These are phyloP conservation scores for Nothoprocta pentlandii DNA, from an alignment of 2,113 vertebrate species.

Conservation along the genomic window DNA sequence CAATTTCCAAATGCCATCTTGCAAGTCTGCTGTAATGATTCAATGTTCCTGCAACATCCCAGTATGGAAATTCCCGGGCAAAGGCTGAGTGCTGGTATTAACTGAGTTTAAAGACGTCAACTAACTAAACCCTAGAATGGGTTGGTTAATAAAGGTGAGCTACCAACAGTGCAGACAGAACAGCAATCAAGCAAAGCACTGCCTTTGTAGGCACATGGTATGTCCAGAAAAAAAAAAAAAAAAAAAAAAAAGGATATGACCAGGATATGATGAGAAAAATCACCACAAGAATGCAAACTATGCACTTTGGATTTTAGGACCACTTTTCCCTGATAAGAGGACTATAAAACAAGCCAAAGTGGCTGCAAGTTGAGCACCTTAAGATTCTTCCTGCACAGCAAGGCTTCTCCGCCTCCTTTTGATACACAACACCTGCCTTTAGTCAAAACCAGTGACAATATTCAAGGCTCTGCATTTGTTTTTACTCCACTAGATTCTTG, in stretches of 20 bases:
- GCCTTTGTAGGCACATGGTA: neutral
- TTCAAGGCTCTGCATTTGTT: neutral
- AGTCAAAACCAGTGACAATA: neutral
- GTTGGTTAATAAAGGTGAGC: neutral
- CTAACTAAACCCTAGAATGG: neutral
- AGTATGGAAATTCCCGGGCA: neutral
- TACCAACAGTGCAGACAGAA: neutral
- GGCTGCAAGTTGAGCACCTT: neutral
- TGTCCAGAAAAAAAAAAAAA: neutral
- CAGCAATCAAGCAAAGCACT: neutral
- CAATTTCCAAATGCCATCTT: neutral
- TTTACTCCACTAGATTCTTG: neutral
- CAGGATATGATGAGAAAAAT: neutral
- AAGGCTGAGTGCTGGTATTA: conserved; percentile 25
- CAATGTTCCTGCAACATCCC: neutral
- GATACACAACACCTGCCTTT: neutral
- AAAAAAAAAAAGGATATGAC: neutral
- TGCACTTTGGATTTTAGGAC: neutral
- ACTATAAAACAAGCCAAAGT: neutral
- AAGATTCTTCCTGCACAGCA: neutral
- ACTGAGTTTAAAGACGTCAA: neutral
- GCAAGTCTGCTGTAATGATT: neutral
- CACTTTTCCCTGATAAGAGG: neutral
- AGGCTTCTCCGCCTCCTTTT: neutral
- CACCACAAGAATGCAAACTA: neutral